Evolutionary conservation across 1,140 invertebrate species (phyloP).

Genomic region (Zaprionus ghesquierei): DNA sequence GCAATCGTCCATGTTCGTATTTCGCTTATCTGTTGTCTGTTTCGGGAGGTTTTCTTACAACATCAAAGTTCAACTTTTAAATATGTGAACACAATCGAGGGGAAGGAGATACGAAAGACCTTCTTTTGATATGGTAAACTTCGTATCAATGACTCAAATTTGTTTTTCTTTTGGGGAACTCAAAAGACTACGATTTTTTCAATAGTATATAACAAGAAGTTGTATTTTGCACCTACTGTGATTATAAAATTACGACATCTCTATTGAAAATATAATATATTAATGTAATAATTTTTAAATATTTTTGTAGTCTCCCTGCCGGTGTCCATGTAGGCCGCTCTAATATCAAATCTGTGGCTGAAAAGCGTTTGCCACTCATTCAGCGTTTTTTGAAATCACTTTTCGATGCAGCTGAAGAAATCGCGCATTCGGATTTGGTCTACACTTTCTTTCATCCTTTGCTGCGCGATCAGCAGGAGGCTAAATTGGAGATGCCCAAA

Average conservation of each 20-base stretch:
- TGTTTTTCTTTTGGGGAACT: neutral
- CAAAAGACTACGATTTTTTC: neutral
- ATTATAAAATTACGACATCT: no score
- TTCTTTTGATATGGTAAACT: neutral
- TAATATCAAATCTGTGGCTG: slow-evolving; percentile 97
- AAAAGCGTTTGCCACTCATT: slow-evolving; percentile 93
- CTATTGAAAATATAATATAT: no score
- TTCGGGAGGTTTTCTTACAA: slow-evolving; percentile 5
- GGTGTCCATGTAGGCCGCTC: slow-evolving; percentile 94
- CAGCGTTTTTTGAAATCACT: slow-evolving; percentile 93
- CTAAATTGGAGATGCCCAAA: slow-evolving; percentile 84
- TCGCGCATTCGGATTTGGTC: slow-evolving; percentile 96
- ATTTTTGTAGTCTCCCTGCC: slow-evolving; percentile 87
- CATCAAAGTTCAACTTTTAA: neutral
- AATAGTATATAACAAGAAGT: neutral
- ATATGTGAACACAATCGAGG: neutral
- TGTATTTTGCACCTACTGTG: neutral
- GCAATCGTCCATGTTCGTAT: slow-evolving; percentile 40
- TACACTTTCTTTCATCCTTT: slow-evolving; percentile 99
- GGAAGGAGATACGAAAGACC: neutral
- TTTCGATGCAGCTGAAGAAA: slow-evolving; percentile 94
- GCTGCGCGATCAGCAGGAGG: slow-evolving; percentile 94
- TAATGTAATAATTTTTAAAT: neutral
- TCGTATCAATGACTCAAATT: neutral
- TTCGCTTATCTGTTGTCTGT: slow-evolving; percentile 10